phyloP scores from a whole-genome alignment of 1,140 invertebrate species.

The Hyposmocoma kahamanoa region DNA sequence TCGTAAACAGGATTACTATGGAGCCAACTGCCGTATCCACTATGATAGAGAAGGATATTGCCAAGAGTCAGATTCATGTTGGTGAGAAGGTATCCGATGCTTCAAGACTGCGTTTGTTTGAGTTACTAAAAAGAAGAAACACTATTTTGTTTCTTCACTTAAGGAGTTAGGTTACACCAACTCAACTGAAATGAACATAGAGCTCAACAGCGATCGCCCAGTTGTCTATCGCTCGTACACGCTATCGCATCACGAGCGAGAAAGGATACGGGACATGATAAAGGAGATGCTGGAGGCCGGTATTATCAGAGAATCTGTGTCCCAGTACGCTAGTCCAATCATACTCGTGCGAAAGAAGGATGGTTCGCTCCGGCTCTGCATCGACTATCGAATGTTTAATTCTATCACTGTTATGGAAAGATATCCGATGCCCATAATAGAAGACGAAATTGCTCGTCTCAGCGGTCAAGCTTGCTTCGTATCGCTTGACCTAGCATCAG shows the following conservation, averaged over 20 bases:
- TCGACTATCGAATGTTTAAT: constrained; percentile 9
- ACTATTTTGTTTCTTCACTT: constrained; percentile 22
- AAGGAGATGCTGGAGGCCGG: constrained; percentile 14
- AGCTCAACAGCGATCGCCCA: constrained; percentile 16
- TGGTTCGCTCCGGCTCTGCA: constrained; percentile 8
- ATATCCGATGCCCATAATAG: constrained; percentile 10
- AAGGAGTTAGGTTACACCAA: constrained; percentile 16
- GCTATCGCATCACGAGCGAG: not conserved
- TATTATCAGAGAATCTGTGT: constrained; percentile 37
- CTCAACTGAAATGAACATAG: constrained; percentile 15
- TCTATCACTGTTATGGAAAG: constrained; percentile 1
- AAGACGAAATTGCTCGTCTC: constrained; percentile 49
- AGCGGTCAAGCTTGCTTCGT: constrained; percentile 45
- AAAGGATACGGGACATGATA: not conserved
- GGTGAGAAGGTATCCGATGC: not conserved
- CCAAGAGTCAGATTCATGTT: not conserved
- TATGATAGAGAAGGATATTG: not conserved
- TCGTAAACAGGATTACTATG: not conserved
- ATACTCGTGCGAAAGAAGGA: constrained; percentile 17
- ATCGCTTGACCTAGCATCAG: constrained; percentile 27
- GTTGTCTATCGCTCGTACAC: constrained; percentile 20
- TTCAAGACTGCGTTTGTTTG: not conserved
- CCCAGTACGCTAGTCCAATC: constrained; percentile 15
- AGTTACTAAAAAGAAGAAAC: constrained; percentile 11
- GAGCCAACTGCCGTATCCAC: not conserved